Percentiles rank a stretch among this genome's conserved stretches.
These are phyloP conservation scores for Venustaconcha ellipsiformis DNA, from an alignment of 1,140 invertebrate species.

Conservation along the genomic window DNA sequence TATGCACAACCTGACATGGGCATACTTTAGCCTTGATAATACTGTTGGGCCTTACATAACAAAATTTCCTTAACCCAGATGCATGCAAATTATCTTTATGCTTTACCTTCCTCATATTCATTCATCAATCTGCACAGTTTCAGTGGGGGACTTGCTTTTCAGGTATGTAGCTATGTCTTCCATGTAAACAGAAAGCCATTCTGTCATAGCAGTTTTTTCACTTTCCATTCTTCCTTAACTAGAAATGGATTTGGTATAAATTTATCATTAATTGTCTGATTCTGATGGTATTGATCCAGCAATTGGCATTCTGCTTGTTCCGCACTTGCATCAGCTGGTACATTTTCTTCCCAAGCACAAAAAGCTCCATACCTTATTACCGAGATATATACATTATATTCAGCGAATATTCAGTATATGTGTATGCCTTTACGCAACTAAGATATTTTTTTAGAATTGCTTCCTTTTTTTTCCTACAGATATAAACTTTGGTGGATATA, in stretches of 20 bases:
- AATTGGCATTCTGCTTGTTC: neutral
- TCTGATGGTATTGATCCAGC: neutral
- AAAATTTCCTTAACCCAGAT: constrained; percentile 23
- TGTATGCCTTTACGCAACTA: no score
- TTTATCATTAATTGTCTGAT: neutral
- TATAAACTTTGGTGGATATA: no score
- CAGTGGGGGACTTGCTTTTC: neutral
- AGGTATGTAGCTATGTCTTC: constrained; percentile 9
- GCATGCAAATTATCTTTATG: constrained; percentile 21
- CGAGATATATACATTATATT: neutral
- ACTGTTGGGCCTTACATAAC: constrained; percentile 4
- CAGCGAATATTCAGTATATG: neutral
- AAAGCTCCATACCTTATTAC: no score
- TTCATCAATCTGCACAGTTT: neutral
- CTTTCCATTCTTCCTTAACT: constrained; percentile 3
- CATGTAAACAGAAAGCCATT: constrained; percentile 16
- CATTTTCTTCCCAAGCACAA: no score
- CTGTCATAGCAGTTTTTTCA: neutral
- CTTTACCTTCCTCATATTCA: constrained; percentile 31
- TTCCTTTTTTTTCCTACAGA: no score
- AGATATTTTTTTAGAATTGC: no score
- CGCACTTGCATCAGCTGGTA: constrained; percentile 6
- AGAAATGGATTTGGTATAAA: constrained; percentile 11
- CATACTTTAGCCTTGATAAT: constrained; percentile 23
- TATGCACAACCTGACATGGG: constrained; percentile 24